A percentile compares a stretch with the other conserved stretches of the same genome.
Evolutionary conservation across 92 coral and sea anemone species (phyloP).

Genomic region (Palythoa grandiflora): DNA sequence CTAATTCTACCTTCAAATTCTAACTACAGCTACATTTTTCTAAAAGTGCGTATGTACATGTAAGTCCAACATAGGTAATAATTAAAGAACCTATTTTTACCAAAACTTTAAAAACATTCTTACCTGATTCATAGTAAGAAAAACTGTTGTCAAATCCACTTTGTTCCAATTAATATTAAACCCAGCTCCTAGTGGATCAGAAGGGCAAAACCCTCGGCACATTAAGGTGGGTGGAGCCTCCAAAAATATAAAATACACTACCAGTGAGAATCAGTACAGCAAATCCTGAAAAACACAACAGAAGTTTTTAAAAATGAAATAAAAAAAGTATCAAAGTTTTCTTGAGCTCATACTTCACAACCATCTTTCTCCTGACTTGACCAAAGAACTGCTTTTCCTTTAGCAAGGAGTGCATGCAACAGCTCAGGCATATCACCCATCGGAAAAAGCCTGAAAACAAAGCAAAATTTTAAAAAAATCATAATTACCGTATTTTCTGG

Average conservation of each 20-base stretch:
- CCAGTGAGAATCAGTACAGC: background rate
- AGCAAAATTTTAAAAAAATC: background rate
- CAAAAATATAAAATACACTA: background rate
- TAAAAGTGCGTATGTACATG: no score
- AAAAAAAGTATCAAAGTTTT: background rate
- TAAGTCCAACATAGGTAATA: no score
- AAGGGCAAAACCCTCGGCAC: slow-evolving; percentile 97
- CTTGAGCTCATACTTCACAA: slow-evolving; percentile 73
- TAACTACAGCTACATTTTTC: no score
- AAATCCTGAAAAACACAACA: background rate
- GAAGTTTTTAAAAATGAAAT: background rate
- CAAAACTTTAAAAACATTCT: background rate
- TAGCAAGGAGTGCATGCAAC: slow-evolving; percentile 86
- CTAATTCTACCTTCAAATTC: no score
- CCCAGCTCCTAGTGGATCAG: slow-evolving; percentile 99
- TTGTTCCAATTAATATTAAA: slow-evolving; percentile 95
- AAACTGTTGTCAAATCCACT: slow-evolving; percentile 76
- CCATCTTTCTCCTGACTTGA: slow-evolving; percentile 97
- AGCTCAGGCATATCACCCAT: slow-evolving; percentile 99
- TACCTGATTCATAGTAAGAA: slow-evolving; percentile 57
- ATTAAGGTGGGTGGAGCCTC: slow-evolving; percentile 98
- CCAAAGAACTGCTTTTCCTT: slow-evolving; percentile 98
- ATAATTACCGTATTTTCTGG: background rate
- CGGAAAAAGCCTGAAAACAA: slow-evolving; percentile 84
- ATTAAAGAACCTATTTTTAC: background rate